phyloP scores from a whole-genome alignment of 2,888 invertebrate genomes.

The Nephrotoma flavescens region DNA sequence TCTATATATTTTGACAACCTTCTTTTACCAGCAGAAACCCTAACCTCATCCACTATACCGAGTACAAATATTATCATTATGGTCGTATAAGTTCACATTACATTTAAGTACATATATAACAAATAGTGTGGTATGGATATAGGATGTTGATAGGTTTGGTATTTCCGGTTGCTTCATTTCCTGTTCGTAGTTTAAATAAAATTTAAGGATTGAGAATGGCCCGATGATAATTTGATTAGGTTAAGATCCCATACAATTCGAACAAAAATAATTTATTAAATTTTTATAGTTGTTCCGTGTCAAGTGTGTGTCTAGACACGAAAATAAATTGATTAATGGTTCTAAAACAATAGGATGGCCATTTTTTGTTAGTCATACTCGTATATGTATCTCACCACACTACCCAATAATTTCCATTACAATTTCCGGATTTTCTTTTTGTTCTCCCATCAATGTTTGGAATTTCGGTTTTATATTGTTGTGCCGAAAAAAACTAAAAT shows the following conservation, averaged over 20 bases:
- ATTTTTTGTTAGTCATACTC: background rate
- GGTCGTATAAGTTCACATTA: background rate
- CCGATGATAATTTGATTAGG: background rate
- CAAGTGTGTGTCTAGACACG: background rate
- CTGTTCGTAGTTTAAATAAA: background rate
- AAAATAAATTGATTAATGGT: background rate
- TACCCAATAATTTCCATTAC: background rate
- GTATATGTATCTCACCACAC: background rate
- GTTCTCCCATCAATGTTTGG: background rate
- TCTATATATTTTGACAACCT: background rate
- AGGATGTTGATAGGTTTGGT: background rate
- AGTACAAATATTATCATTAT: background rate
- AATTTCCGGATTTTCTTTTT: background rate
- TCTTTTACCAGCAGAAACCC: background rate
- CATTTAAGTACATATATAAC: background rate
- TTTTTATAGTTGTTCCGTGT: background rate
- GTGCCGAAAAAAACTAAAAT: background rate
- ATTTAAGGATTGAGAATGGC: background rate
- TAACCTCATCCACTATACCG: background rate
- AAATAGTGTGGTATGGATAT: background rate
- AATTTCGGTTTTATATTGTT: background rate
- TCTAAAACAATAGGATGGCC: background rate
- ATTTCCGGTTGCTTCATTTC: background rate
- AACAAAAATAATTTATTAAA: background rate
- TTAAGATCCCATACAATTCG: background rate